Evolutionary conservation across 2,797 vertebrate species (phyloP).

Genomic region (Lepilemur ruficaudatus): DNA sequence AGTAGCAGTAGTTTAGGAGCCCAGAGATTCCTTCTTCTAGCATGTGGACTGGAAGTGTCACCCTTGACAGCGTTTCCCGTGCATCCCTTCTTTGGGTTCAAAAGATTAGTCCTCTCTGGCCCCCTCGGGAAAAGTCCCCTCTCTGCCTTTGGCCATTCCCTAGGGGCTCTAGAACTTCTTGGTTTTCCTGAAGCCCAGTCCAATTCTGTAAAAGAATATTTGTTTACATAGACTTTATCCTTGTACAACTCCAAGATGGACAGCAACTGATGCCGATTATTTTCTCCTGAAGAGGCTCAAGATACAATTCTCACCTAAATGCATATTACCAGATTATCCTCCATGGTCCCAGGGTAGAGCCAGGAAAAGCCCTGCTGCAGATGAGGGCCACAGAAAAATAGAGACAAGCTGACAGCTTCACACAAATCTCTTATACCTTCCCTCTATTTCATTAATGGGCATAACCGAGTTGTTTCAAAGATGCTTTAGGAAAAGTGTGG

Average conservation of each 20-base stretch:
- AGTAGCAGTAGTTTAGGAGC: not conserved
- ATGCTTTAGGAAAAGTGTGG: not conserved
- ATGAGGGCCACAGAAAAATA: not conserved
- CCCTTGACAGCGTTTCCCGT: no score
- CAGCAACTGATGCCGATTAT: not conserved
- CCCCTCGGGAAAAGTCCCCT: not conserved
- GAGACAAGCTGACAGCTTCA: not conserved
- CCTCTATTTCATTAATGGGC: not conserved
- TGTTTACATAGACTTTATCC: not conserved
- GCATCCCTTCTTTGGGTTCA: not conserved
- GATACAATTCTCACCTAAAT: not conserved
- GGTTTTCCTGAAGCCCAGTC: not conserved
- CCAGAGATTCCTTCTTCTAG: not conserved
- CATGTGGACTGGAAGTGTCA: not conserved
- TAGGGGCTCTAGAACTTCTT: not conserved
- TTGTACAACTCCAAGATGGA: not conserved
- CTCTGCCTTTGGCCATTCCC: not conserved
- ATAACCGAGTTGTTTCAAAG: not conserved
- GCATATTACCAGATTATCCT: not conserved
- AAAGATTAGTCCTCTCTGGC: not conserved
- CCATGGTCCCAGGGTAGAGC: not conserved
- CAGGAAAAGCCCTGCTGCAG: not conserved
- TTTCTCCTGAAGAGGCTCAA: not conserved
- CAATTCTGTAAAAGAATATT: not conserved
- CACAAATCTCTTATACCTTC: not conserved